Evolutionary conservation across 2,113 vertebrate genomes (phyloP).

Genomic region (Macaca nemestrina): DNA sequence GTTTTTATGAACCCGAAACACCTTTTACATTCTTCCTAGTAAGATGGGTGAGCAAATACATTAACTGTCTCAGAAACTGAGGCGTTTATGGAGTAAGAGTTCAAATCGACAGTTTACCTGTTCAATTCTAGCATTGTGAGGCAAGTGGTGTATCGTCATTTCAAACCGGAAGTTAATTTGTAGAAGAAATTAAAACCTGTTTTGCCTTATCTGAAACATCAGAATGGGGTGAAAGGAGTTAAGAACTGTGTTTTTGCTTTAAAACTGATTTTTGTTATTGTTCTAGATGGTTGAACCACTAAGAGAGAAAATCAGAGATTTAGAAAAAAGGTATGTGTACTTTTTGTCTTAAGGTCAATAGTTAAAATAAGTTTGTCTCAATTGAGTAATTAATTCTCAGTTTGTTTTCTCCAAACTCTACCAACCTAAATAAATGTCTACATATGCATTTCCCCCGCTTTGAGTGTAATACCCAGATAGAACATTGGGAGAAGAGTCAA

Average conservation of each 20-base stretch:
- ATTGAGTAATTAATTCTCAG: not conserved
- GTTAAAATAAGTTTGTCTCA: not conserved
- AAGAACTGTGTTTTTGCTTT: not conserved
- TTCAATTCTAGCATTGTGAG: not conserved
- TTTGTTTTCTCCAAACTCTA: not conserved
- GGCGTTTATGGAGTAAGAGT: not conserved
- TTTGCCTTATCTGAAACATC: not conserved
- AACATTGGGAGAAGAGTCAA: not conserved
- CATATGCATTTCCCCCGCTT: not conserved
- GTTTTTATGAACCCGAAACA: not conserved
- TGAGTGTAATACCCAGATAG: not conserved
- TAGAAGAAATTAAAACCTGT: not conserved
- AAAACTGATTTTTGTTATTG: slow-evolving; percentile 38
- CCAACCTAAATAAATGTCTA: not conserved
- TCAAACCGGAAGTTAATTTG: not conserved
- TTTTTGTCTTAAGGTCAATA: not conserved
- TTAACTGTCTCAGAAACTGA: not conserved
- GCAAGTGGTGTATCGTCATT: not conserved
- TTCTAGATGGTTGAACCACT: slow-evolving; percentile 87
- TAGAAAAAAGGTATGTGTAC: slow-evolving; percentile 89
- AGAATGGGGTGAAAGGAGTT: not conserved
- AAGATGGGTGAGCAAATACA: not conserved
- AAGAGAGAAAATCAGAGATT: slow-evolving; percentile 90
- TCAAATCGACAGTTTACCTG: not conserved
- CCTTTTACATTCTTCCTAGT: not conserved